Percentiles rank a stretch among this genome's conserved stretches.
Conservation (phyloP, 2,888 invertebrate species). For the Tachina grossa region DNA sequence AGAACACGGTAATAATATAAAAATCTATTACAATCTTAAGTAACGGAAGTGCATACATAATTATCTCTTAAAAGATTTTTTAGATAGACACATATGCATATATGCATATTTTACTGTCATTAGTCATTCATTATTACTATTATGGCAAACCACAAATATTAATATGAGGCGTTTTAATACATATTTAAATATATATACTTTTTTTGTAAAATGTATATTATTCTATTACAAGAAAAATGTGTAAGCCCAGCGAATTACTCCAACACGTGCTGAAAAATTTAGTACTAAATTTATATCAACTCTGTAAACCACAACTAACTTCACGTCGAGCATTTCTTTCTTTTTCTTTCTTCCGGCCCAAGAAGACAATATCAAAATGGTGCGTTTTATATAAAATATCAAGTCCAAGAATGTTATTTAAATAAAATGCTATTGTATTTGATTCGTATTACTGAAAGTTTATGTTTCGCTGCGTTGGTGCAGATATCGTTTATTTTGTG, state of each 20-base stretch:
- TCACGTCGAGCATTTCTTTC: conserved; percentile 62
- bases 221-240: conserved; percentile 37
- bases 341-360: conserved; percentile 70
- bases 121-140: too few species aligned
- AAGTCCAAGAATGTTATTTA: too few species aligned
- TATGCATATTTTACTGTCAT: too few species aligned
- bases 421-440: background rate
- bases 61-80: too few species aligned
- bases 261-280: conserved; percentile 45
- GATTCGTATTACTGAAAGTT: background rate
- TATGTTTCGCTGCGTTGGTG: too few species aligned
- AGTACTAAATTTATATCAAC: conserved; percentile 50
- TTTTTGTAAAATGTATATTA: background rate
- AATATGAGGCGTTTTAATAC: too few species aligned
- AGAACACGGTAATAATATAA: background rate
- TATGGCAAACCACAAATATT: too few species aligned
- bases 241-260: conserved; percentile 25
- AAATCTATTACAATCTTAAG: conserved; percentile 30
- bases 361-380: conserved; percentile 67
- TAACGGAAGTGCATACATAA: background rate
- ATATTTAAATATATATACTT: too few species aligned
- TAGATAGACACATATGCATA: too few species aligned
- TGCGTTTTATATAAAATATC: conserved; percentile 64
- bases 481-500: background rate
- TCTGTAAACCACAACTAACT: conserved; percentile 66